A percentile compares a stretch with the other conserved stretches of the same genome.
Conservation (phyloP, 2,888 invertebrate genomes). For the Metalampra italica region DNA sequence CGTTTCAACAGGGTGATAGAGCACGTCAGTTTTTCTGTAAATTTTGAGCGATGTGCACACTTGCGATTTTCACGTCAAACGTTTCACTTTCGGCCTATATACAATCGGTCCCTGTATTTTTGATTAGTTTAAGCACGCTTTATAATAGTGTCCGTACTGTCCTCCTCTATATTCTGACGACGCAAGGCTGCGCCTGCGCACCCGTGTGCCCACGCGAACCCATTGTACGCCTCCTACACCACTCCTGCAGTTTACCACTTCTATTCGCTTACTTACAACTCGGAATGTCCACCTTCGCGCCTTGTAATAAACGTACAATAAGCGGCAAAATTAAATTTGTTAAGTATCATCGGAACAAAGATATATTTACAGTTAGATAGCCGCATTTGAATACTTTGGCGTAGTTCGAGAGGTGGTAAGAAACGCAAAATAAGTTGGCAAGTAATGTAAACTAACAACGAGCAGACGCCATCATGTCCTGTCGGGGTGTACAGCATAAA, state of each 20-base stretch:
- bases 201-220: conserved; percentile 52
- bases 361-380: conserved; percentile 5
- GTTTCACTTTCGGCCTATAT: too few relatives aligned
- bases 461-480: conserved; percentile 36
- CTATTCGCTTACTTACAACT: neutral
- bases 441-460: neutral
- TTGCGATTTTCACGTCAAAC: too few relatives aligned
- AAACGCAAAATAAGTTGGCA: too few relatives aligned
- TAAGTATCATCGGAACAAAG: conserved; percentile 24
- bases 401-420: too few relatives aligned
- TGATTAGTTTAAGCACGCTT: too few relatives aligned
- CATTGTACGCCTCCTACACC: conserved; percentile 56
- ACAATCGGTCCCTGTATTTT: too few relatives aligned
- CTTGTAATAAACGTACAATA: neutral
- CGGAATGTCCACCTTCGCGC: conserved; percentile 13
- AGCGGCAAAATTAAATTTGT: conserved; percentile 30
- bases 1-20: too few relatives aligned
- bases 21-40: too few relatives aligned
- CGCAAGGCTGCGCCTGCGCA: conserved; percentile 42
- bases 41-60: too few relatives aligned
- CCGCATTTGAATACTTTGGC: neutral
- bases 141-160: neutral
- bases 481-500: conserved; percentile 52
- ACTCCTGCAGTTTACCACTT: conserved; percentile 20
- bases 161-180: neutral